A percentile compares a stretch with the other conserved stretches of the same genome.
These are phyloP conservation scores for Chelonoidis abingdonii DNA, from an alignment of 2,113 vertebrate genomes.

Conservation along the genomic window DNA sequence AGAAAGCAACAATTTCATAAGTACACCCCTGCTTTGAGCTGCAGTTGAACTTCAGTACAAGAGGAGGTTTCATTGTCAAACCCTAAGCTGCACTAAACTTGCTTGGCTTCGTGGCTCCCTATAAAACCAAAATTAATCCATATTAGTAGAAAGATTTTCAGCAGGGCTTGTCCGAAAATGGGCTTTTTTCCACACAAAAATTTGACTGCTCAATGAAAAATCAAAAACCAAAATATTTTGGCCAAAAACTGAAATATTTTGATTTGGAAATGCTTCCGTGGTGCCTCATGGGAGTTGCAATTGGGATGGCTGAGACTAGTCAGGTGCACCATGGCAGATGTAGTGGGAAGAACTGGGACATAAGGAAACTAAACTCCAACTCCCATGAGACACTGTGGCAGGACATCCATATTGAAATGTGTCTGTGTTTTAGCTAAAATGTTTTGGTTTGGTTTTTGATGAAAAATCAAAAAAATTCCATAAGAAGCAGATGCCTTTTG, in stretches of 20 bases:
- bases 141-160: constrained; percentile 57
- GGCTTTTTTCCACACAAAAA: neutral
- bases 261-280: neutral
- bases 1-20: neutral
- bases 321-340: neutral
- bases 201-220: neutral
- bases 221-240: neutral
- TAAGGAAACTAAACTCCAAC: neutral
- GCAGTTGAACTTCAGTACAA: neutral
- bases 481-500: neutral
- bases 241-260: neutral
- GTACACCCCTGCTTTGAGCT: neutral
- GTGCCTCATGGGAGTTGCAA: neutral
- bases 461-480: neutral
- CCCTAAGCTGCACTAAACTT: constrained; percentile 18
- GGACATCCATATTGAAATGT: neutral
- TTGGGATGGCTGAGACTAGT: neutral
- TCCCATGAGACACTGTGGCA: neutral
- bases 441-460: neutral
- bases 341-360: neutral
- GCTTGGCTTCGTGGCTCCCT: constrained; percentile 25
- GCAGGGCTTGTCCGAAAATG: neutral
- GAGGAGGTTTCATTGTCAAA: neutral
- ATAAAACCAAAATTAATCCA: neutral
- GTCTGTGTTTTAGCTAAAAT: neutral